A percentile compares a stretch with the other conserved stretches of the same genome.
Evolutionary conservation across 2,888 invertebrate species (phyloP).

Genomic region (Pterostichus niger): DNA sequence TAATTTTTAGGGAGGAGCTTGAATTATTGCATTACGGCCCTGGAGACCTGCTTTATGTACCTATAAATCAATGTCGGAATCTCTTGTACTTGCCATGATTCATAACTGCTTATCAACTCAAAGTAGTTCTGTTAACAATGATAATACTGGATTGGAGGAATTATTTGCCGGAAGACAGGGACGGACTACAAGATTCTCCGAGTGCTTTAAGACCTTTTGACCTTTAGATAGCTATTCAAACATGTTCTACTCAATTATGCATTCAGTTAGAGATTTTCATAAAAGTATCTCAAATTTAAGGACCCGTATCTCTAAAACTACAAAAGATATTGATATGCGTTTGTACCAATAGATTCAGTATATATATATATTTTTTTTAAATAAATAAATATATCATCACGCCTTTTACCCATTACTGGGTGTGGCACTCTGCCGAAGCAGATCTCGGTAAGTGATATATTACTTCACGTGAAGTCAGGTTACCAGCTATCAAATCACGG

Average conservation of each 20-base stretch:
- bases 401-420: no score
- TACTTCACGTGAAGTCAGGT: no score
- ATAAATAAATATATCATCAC: no score
- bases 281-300: no score
- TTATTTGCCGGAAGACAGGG: conserved; percentile 1
- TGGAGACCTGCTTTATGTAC: conserved; percentile 1
- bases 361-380: no score
- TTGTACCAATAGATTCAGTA: no score
- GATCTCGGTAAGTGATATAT: no score
- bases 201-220: background rate
- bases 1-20: conserved; percentile 30
- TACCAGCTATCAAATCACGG: no score
- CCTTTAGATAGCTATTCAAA: background rate
- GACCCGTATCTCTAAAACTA: no score
- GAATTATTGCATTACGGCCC: conserved; percentile 35
- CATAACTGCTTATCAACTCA: conserved; percentile 23
- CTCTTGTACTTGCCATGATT: conserved; percentile 13
- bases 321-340: no score
- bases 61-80: conserved; percentile 39
- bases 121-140: conserved; percentile 38
- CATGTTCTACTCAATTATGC: background rate
- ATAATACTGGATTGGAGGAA: conserved; percentile 13
- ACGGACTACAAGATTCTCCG: background rate
- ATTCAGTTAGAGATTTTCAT: background rate
- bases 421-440: no score